Conservation (phyloP, 2,888 invertebrate species). For the Melitaea athalia region DNA sequence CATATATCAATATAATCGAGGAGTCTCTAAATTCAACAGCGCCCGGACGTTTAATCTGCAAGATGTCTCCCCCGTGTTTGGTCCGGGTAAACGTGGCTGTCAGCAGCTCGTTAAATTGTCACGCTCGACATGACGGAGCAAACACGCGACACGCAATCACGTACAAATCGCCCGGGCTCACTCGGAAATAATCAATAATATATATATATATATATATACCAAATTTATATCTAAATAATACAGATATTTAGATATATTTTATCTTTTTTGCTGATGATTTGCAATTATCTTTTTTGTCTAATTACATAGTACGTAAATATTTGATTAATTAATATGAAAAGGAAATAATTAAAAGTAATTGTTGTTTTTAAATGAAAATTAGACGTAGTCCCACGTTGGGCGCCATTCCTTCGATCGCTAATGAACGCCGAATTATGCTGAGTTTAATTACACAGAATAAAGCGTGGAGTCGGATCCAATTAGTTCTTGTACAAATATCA, state of each 20-base stretch:
- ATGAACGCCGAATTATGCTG: constrained; percentile 42
- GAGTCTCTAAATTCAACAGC: constrained; percentile 8
- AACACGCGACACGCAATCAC: constrained; percentile 39
- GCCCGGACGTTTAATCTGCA: constrained; percentile 55
- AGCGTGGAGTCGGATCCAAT: constrained; percentile 59
- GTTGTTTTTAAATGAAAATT: constrained; percentile 1
- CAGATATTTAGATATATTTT: too few species aligned
- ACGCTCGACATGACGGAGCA: constrained; percentile 51
- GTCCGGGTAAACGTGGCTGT: constrained; percentile 48
- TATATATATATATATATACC: neutral
- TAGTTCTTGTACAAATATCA: constrained; percentile 66
- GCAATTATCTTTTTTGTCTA: too few species aligned
- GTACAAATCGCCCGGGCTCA: constrained; percentile 21
- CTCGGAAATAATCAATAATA: neutral
- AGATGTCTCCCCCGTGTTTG: constrained; percentile 57
- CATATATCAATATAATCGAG: constrained; percentile 6
- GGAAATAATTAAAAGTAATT: neutral
- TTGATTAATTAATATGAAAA: neutral
- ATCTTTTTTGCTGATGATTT: neutral
- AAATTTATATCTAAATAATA: neutral
- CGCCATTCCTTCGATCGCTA: constrained; percentile 46
- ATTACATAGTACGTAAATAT: neutral
- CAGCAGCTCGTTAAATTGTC: constrained; percentile 65
- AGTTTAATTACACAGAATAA: constrained; percentile 45
- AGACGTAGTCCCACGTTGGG: constrained; percentile 47